A percentile compares a stretch with the other conserved stretches of the same genome.
phyloP scores from a whole-genome alignment of 2,797 vertebrate species.

The Champsocephalus esox region DNA sequence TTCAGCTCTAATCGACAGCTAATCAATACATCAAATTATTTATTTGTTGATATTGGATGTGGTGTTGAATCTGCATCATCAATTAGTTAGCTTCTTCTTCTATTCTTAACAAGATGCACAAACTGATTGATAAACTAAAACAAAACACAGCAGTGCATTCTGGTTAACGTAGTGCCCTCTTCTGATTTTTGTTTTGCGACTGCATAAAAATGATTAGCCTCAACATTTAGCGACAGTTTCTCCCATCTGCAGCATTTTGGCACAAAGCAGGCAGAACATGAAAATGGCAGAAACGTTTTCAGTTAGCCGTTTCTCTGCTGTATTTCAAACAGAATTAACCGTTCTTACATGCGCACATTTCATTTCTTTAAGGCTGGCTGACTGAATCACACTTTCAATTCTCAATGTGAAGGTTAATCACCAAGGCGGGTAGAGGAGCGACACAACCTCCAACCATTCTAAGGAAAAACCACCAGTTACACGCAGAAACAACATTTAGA shows the following conservation, averaged over 20 bases:
- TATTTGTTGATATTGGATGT: neutral
- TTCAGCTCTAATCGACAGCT: neutral
- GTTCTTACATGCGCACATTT: too few species aligned
- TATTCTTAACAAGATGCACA: neutral
- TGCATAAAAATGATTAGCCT: too few species aligned
- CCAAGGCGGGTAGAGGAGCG: too few species aligned
- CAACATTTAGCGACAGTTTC: neutral
- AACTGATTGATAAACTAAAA: neutral
- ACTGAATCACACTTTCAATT: neutral
- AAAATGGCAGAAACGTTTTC: too few species aligned
- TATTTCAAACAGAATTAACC: too few species aligned
- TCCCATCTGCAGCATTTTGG: too few species aligned
- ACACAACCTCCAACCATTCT: too few species aligned
- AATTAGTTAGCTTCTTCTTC: neutral
- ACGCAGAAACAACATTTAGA: too few species aligned
- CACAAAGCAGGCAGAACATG: too few species aligned
- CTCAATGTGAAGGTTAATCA: too few species aligned
- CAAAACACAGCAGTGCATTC: slow-evolving; percentile 14
- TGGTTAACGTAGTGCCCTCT: neutral
- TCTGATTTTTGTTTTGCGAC: neutral
- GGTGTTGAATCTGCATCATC: neutral
- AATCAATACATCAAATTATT: neutral
- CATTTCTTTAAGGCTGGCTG: neutral
- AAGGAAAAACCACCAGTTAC: too few species aligned
- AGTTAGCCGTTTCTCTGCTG: too few species aligned